Conservation (phyloP, 2,888 invertebrate species). For the Melikaiella ostensackeni region DNA sequence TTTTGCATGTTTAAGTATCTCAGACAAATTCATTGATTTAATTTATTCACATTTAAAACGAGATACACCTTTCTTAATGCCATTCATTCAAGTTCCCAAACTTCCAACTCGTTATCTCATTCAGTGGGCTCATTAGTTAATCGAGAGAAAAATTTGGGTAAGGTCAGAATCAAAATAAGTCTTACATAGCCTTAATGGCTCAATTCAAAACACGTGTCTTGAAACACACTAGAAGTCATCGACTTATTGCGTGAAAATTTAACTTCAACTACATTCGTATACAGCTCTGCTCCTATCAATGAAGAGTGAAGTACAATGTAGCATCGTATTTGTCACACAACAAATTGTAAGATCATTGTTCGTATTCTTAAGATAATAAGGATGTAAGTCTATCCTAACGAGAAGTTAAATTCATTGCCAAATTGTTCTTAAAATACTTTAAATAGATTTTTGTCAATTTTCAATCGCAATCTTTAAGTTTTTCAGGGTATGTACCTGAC, state of each 20-base stretch:
- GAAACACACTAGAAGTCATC: neutral
- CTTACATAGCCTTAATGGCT: neutral
- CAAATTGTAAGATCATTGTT: conserved; percentile 17
- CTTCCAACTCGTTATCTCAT: no score
- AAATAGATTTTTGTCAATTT: neutral
- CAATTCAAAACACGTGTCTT: conserved; percentile 15
- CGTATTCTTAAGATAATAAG: conserved; percentile 28
- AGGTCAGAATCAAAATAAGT: no score
- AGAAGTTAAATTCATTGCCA: neutral
- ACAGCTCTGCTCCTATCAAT: conserved; percentile 9
- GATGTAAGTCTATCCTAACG: conserved; percentile 26
- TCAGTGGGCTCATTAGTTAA: no score
- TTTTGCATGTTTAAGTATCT: neutral
- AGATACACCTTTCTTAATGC: no score
- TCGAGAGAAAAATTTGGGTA: no score
- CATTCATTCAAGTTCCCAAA: no score
- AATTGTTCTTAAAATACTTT: neutral
- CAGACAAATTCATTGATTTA: no score
- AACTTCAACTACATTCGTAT: conserved; percentile 31
- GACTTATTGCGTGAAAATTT: conserved; percentile 26
- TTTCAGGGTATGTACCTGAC: neutral
- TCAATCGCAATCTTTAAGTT: neutral
- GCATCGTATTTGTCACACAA: conserved; percentile 1
- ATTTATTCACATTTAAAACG: no score
- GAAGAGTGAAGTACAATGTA: conserved; percentile 36